phyloP scores from a whole-genome alignment of 2,113 vertebrate species.

The Fulica atra region DNA sequence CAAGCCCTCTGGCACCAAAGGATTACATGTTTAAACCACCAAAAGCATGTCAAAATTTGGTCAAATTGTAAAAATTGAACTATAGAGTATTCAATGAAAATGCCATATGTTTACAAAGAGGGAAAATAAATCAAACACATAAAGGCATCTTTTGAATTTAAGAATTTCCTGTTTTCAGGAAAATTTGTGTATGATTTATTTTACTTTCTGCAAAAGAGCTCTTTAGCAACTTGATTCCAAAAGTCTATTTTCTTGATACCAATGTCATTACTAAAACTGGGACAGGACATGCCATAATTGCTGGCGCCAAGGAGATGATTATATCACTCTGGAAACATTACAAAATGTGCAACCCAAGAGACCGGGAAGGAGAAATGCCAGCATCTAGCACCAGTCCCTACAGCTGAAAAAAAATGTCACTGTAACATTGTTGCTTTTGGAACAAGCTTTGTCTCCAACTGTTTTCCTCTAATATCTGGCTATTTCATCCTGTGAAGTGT shows the following conservation, averaged over 20 bases:
- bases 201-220: not conserved
- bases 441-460: not conserved
- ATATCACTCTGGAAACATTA: not conserved
- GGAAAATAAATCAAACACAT: not conserved
- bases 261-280: not conserved
- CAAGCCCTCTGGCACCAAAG: not conserved
- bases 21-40: not conserved
- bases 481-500: not conserved
- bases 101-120: not conserved
- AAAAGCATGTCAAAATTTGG: not conserved
- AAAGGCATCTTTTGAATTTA: not conserved
- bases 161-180: not conserved
- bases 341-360: not conserved
- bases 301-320: not conserved
- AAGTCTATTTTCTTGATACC: not conserved
- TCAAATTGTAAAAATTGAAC: not conserved
- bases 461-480: not conserved
- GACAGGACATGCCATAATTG: not conserved
- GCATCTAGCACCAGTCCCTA: not conserved
- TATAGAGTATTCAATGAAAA: not conserved
- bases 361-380: not conserved
- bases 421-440: not conserved
- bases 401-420: not conserved
- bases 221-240: not conserved
- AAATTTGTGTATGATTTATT: not conserved